Conservation (phyloP, 1,140 invertebrate genomes). For the Stratiolaelaps scimitus region DNA sequence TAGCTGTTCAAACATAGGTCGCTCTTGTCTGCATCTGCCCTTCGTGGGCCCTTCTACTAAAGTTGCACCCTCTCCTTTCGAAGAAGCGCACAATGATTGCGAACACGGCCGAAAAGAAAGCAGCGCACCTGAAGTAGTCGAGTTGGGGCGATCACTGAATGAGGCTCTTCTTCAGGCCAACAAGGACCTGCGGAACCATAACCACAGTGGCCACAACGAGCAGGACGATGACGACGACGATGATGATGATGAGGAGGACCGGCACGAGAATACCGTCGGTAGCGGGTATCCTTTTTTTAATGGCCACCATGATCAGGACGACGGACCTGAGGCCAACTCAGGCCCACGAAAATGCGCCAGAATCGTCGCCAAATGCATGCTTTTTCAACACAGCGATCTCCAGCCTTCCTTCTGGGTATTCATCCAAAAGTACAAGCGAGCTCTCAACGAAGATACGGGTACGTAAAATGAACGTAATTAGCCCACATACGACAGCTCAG, state of each 20-base stretch:
- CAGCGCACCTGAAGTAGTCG: not conserved
- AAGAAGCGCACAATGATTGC: too few species aligned
- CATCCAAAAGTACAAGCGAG: conserved; percentile 15
- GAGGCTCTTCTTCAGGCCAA: conserved; percentile 22
- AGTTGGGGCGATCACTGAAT: conserved; percentile 19
- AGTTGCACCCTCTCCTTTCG: conserved; percentile 17
- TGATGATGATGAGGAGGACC: conserved; percentile 4
- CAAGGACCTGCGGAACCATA: not conserved
- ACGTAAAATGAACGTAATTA: not conserved
- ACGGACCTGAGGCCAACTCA: not conserved
- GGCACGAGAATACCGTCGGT: not conserved
- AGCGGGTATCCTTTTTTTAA: not conserved
- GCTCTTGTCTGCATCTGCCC: conserved; percentile 26
- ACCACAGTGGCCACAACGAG: too few species aligned
- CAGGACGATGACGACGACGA: not conserved
- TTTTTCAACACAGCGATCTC: conserved; percentile 15
- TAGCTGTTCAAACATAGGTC: not conserved
- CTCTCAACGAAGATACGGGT: conserved; percentile 21
- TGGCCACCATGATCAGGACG: not conserved
- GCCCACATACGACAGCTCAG: too few species aligned
- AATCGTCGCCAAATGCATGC: conserved; percentile 24
- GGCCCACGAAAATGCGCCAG: not conserved
- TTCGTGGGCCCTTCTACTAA: not conserved
- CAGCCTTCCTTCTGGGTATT: conserved; percentile 18
- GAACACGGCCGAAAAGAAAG: too few species aligned